Evolutionary conservation across 2,888 invertebrate species (phyloP), one percentile per base, ranked within the genome.

Genomic region (Drosophila putrida): DNA sequence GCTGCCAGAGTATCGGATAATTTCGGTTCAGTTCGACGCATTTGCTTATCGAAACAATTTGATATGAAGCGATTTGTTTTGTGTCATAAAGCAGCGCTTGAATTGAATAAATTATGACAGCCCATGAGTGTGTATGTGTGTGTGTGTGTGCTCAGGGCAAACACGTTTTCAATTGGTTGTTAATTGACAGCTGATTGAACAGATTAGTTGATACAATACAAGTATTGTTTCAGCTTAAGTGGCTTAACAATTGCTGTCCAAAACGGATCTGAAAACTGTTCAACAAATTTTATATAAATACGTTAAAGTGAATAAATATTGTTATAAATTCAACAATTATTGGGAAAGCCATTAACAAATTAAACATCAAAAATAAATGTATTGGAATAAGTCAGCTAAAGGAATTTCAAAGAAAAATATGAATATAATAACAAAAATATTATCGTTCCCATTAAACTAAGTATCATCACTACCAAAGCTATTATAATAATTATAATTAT

Each of bases 41-140:
- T 70, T 70, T 76, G 73, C 63, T 69, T 73, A 66, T 57, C 69
- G 61, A 66, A 67, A 75, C 64, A 78, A 78, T 70, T 73, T 69
- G 73, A 78, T 78, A 60, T 60, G 46, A 59, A 60, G 62, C 69
- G 69, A 78, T 75, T 78, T 78, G 78, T 73, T 69, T 64, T 66
- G 67, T 78, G 69, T 70, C 73, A 70, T 69, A 76, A 73, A 73
- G 35, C 54, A 54, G 5, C 60, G 59, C 57, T 70, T 57, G 38
- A 68, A 78, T 75, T 76, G 73, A 78, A 78, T 78, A 76, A 78
- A 70, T 78, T 78, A 78, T 78, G 59, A 60, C 49, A 15, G 46
- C 33, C 2, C 20, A 4, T 15, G 13, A 8, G 36, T 10, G 38
- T 4, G 43, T 11, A 10, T 35, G 36, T 47, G 41, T 35, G 33